phyloP scores from a whole-genome alignment of 2,888 invertebrate genomes.

The Mycalesis mineus region DNA sequence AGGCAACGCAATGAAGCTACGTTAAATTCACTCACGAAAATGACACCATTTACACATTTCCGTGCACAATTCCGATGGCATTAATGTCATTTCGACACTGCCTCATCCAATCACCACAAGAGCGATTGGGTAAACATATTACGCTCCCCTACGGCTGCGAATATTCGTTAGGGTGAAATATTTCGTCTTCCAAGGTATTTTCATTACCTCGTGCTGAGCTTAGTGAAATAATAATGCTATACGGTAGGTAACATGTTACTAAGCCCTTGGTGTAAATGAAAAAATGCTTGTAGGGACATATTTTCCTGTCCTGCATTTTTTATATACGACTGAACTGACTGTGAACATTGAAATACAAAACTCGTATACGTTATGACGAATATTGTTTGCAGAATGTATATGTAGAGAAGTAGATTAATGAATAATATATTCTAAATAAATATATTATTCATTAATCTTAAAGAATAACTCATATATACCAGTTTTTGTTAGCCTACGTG shows the following conservation, averaged over 20 bases:
- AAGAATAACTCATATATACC: too few relatives aligned
- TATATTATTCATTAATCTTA: not conserved
- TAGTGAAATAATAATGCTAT: not conserved
- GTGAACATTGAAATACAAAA: too few relatives aligned
- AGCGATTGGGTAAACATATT: constrained; percentile 4
- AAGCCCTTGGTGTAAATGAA: not conserved
- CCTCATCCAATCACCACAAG: constrained; percentile 12
- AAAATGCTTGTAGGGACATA: not conserved
- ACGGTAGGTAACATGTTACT: not conserved
- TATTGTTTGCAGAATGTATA: too few relatives aligned
- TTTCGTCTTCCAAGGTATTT: not conserved
- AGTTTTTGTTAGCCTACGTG: too few relatives aligned
- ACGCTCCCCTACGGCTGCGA: not conserved
- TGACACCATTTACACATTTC: not conserved
- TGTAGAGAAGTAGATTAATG: too few relatives aligned
- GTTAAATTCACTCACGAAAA: not conserved
- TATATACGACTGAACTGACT: too few relatives aligned
- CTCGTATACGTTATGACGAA: too few relatives aligned
- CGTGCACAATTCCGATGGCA: constrained; percentile 1
- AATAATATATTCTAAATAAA: too few relatives aligned
- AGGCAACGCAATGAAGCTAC: not conserved
- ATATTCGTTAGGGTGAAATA: constrained; percentile 6
- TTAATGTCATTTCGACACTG: constrained; percentile 2
- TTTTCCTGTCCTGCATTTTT: too few relatives aligned
- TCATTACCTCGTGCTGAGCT: not conserved